phyloP scores from a whole-genome alignment of 1,140 invertebrate species.

The Drosophila ironensis region DNA sequence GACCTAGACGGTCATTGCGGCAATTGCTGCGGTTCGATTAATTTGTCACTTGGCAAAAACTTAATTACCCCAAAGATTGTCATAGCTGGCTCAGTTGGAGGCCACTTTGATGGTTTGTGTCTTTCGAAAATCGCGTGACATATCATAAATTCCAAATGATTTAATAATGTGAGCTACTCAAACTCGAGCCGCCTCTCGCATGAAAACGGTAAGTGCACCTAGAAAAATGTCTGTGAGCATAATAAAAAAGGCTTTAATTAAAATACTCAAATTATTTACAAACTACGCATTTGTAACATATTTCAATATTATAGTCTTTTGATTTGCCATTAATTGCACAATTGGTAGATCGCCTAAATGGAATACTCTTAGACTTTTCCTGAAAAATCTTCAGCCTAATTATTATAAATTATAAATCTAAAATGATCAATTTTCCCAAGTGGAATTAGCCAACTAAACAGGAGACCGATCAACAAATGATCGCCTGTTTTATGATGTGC shows the following conservation, averaged over 20 bases:
- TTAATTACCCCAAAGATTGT: constrained; percentile 73
- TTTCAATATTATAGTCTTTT: no score
- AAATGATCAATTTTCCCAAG: background rate
- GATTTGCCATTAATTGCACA: no score
- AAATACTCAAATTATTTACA: no score
- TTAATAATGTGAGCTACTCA: constrained; percentile 42
- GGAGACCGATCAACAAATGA: constrained; percentile 49
- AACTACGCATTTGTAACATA: no score
- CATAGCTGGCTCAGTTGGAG: constrained; percentile 70
- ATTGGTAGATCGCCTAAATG: no score
- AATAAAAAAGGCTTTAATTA: background rate
- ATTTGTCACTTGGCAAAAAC: constrained; percentile 59
- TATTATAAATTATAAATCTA: background rate
- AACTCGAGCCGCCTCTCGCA: constrained; percentile 3
- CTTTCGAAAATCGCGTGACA: constrained; percentile 77
- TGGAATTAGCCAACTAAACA: background rate
- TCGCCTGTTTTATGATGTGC: constrained; percentile 72
- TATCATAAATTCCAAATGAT: constrained; percentile 64
- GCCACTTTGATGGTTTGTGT: constrained; percentile 47
- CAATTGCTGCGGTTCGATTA: constrained; percentile 50
- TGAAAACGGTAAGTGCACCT: background rate
- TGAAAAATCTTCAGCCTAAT: no score
- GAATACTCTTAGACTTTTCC: no score
- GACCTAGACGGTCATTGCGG: constrained; percentile 31
- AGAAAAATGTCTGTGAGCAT: background rate